Evolutionary conservation across 2,888 invertebrate genomes (phyloP).

Genomic region (Caenorhabditis drosophilae): DNA sequence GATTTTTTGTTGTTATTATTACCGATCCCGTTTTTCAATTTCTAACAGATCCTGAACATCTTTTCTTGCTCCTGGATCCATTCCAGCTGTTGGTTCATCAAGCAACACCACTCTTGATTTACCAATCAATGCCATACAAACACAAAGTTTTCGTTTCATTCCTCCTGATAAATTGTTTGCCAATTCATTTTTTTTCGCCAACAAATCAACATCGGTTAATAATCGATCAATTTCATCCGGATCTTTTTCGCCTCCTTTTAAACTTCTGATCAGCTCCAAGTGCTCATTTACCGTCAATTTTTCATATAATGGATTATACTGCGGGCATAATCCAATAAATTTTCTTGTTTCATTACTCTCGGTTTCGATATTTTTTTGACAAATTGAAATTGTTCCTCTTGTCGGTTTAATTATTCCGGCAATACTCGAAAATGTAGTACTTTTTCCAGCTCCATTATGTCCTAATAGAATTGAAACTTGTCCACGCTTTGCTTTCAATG

Average conservation of each 20-base stretch:
- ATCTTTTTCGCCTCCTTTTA: slow-evolving; percentile 47
- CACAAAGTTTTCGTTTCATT: slow-evolving; percentile 64
- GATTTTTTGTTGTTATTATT: no score
- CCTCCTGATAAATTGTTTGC: slow-evolving; percentile 59
- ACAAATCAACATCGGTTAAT: slow-evolving; percentile 45
- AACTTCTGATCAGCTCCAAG: slow-evolving; percentile 56
- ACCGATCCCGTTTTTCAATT: slow-evolving; percentile 42
- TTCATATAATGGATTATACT: slow-evolving; percentile 62
- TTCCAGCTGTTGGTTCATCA: slow-evolving; percentile 60
- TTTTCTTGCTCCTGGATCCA: slow-evolving; percentile 43
- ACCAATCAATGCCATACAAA: slow-evolving; percentile 62
- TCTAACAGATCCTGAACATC: slow-evolving; percentile 48
- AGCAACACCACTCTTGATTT: slow-evolving; percentile 52
- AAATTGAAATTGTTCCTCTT: slow-evolving; percentile 42
- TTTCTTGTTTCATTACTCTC: slow-evolving; percentile 49
- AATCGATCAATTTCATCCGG: slow-evolving; percentile 40
- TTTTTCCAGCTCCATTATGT: slow-evolving; percentile 67
- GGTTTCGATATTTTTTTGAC: slow-evolving; percentile 43
- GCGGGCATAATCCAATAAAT: slow-evolving; percentile 62
- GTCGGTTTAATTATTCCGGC: slow-evolving; percentile 58
- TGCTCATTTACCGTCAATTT: slow-evolving; percentile 64
- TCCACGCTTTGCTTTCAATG: slow-evolving; percentile 59
- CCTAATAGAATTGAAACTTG: slow-evolving; percentile 67
- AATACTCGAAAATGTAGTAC: slow-evolving; percentile 55
- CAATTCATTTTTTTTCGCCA: slow-evolving; percentile 45